Percentiles rank a stretch among this genome's conserved stretches.
Evolutionary conservation across 2,888 invertebrate species (phyloP).

Genomic region (Ferrisia virgata): DNA sequence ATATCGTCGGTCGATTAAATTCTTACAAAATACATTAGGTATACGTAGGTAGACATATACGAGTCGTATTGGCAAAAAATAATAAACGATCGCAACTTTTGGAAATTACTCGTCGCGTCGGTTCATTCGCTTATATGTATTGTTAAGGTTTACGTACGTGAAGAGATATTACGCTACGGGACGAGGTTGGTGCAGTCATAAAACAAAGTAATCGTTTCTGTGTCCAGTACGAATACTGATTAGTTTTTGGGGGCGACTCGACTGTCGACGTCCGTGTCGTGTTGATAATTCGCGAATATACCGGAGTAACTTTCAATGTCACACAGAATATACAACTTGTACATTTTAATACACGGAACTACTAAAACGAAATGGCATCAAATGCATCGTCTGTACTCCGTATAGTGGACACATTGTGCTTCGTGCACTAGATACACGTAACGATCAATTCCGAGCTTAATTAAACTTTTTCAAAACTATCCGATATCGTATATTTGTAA

Average conservation of each 20-base stretch:
- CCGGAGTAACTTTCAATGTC: background rate
- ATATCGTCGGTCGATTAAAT: background rate
- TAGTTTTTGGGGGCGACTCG: background rate
- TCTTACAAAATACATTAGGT: background rate
- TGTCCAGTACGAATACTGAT: background rate
- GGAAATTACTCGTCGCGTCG: background rate
- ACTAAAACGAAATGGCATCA: background rate
- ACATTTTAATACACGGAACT: background rate
- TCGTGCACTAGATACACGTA: background rate
- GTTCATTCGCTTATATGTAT: background rate
- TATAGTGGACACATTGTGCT: too few species aligned
- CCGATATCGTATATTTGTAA: background rate
- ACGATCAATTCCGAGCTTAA: background rate
- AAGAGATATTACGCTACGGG: too few species aligned
- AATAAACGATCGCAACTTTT: background rate
- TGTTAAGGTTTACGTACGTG: background rate
- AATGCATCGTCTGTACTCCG: background rate
- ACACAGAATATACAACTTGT: background rate
- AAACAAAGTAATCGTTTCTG: background rate
- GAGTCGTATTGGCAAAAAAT: background rate
- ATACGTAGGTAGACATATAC: too few species aligned
- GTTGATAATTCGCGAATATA: background rate
- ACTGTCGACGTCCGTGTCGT: background rate
- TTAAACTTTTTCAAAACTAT: background rate
- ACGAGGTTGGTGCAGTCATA: background rate